phyloP scores from a whole-genome alignment of 2,888 invertebrate species.

The Phragmatobia fuliginosa region DNA sequence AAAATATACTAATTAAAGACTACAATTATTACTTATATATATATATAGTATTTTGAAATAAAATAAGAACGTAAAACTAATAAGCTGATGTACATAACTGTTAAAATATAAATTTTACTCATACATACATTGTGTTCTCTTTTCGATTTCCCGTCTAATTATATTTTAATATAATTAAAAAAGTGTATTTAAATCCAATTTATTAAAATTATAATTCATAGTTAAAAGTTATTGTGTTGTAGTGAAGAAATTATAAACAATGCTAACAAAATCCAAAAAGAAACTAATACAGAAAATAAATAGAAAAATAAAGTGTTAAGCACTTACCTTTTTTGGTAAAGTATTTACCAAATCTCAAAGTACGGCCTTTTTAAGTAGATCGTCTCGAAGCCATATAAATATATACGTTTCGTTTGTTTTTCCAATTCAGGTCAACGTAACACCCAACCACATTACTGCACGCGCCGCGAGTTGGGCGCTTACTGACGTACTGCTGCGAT shows the following conservation, averaged over 20 bases:
- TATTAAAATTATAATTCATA: background rate
- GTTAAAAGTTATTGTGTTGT: background rate
- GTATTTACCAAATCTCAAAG: constrained; percentile 27
- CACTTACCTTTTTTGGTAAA: constrained; percentile 30
- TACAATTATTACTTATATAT: too few species aligned
- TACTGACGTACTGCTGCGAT: constrained; percentile 65
- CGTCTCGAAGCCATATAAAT: constrained; percentile 60
- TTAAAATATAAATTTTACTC: background rate
- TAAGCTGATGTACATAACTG: background rate
- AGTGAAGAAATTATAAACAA: background rate
- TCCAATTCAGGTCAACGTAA: constrained; percentile 53
- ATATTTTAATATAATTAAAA: background rate
- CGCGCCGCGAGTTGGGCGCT: constrained; percentile 70
- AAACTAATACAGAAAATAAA: background rate
- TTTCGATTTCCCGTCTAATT: background rate
- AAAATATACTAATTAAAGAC: too few species aligned
- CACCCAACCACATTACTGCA: constrained; percentile 48
- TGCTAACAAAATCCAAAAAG: background rate
- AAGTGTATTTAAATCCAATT: background rate
- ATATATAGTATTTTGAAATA: too few species aligned
- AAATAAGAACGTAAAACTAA: background rate
- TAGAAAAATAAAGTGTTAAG: background rate
- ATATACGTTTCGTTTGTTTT: constrained; percentile 57
- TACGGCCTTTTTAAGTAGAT: constrained; percentile 37
- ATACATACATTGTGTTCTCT: background rate